Evolutionary conservation across 2,888 invertebrate genomes (phyloP).

Genomic region (Ferrisia virgata): DNA sequence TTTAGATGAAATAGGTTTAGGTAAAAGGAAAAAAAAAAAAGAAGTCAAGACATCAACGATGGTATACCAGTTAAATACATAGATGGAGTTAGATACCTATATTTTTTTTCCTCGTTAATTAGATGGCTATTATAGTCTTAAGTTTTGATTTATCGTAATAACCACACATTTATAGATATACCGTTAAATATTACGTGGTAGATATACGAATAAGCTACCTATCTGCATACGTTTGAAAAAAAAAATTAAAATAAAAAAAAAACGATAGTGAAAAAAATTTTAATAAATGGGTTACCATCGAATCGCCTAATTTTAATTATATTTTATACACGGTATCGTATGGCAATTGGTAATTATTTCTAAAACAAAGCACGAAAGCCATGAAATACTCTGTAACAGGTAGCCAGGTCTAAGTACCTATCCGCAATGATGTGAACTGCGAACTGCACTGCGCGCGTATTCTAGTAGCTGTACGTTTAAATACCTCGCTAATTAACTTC

Average conservation of each 20-base stretch:
- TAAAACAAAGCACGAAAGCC: constrained; percentile 19
- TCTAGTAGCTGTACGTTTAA: constrained; percentile 31
- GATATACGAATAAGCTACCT: no score
- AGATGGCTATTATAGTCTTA: not conserved
- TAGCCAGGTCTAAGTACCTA: not conserved
- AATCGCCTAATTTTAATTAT: constrained; percentile 24
- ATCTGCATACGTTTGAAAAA: not conserved
- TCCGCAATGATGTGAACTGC: constrained; percentile 18
- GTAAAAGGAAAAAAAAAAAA: no score
- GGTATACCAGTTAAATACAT: no score
- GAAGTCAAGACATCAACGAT: no score
- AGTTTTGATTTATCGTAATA: not conserved
- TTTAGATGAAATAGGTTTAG: no score
- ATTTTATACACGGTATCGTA: not conserved
- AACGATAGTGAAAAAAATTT: not conserved
- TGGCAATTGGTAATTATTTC: constrained; percentile 11
- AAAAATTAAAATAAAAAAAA: not conserved
- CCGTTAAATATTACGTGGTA: not conserved
- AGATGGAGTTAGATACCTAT: no score
- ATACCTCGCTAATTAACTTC: constrained; percentile 35
- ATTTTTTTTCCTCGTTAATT: not conserved
- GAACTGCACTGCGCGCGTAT: not conserved
- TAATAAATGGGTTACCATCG: not conserved
- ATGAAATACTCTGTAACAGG: constrained; percentile 20
- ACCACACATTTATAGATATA: not conserved